Conservation (phyloP, 2,888 invertebrate genomes). For the Nomada ruficornis region DNA sequence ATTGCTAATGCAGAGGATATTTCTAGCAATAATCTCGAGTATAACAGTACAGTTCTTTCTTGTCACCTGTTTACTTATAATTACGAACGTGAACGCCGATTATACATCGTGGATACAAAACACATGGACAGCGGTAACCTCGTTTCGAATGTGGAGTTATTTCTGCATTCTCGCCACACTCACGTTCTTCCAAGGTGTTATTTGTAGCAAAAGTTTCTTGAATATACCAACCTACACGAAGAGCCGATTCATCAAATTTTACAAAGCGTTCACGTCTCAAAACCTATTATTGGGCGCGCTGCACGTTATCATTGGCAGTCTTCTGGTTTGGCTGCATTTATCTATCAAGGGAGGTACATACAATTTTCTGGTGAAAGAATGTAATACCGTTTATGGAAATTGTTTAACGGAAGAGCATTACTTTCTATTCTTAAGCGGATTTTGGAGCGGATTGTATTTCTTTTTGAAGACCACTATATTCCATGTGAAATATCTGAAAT, state of each 20-base stretch:
- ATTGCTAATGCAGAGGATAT: slow-evolving; percentile 86
- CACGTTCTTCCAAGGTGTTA: slow-evolving; percentile 89
- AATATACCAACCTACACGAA: slow-evolving; percentile 87
- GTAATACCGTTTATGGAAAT: slow-evolving; percentile 84
- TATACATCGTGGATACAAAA: slow-evolving; percentile 89
- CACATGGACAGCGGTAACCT: slow-evolving; percentile 87
- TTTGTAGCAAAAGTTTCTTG: slow-evolving; percentile 89
- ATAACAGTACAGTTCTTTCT: slow-evolving; percentile 83
- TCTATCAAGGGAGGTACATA: slow-evolving; percentile 88
- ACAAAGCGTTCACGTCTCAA: slow-evolving; percentile 87
- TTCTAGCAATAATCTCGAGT: slow-evolving; percentile 87
- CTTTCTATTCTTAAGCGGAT: slow-evolving; percentile 88
- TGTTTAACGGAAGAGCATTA: slow-evolving; percentile 89
- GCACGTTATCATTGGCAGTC: slow-evolving; percentile 88
- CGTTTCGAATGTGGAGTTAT: slow-evolving; percentile 88
- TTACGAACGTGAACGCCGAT: slow-evolving; percentile 87
- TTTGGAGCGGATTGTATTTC: slow-evolving; percentile 88
- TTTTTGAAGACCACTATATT: slow-evolving; percentile 87
- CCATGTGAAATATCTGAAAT: slow-evolving; percentile 86
- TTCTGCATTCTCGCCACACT: slow-evolving; percentile 87
- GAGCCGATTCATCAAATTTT: slow-evolving; percentile 89
- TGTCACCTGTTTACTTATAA: slow-evolving; percentile 76
- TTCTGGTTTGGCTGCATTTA: slow-evolving; percentile 89
- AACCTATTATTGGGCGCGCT: slow-evolving; percentile 86
- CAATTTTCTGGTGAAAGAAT: slow-evolving; percentile 85